These are phyloP conservation scores for Clytia hemisphaerica DNA, from an alignment of 30 jellyfish, hydroid and myxozoan species.

Conservation along the genomic window DNA sequence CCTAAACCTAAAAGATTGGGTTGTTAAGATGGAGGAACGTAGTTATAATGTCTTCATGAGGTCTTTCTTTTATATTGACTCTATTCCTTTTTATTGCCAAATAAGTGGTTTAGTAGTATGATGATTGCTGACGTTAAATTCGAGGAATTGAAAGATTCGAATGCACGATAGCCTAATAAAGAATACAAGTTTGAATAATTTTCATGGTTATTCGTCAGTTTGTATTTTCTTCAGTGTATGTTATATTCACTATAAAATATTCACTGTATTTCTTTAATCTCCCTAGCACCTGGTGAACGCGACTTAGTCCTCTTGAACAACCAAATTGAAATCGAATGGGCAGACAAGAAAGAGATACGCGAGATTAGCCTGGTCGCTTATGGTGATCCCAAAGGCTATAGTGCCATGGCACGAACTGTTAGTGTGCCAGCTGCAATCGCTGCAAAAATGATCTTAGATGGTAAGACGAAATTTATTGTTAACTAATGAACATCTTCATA, in stretches of 20 bases:
- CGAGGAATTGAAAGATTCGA: too few relatives aligned
- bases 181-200: too few relatives aligned
- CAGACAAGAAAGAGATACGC: constrained; percentile 48
- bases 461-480: constrained; percentile 30
- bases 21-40: too few relatives aligned
- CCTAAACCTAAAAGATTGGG: too few relatives aligned
- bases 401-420: constrained; percentile 94
- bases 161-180: too few relatives aligned
- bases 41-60: too few relatives aligned
- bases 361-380: constrained; percentile 88
- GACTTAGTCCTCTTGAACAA: constrained; percentile 66
- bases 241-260: not conserved
- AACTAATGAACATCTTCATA: not conserved
- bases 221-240: too few relatives aligned
- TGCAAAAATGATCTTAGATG: constrained; percentile 71
- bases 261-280: not conserved
- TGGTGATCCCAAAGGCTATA: constrained; percentile 89
- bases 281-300: constrained; percentile 65
- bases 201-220: too few relatives aligned
- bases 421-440: constrained; percentile 93
- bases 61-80: too few relatives aligned
- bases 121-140: too few relatives aligned
- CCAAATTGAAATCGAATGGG: constrained; percentile 58
- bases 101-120: too few relatives aligned
- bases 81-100: too few relatives aligned